Base-by-base conservation (phyloP, 2,797 vertebrate species). In the Aeoliscus strigatus region DNA sequence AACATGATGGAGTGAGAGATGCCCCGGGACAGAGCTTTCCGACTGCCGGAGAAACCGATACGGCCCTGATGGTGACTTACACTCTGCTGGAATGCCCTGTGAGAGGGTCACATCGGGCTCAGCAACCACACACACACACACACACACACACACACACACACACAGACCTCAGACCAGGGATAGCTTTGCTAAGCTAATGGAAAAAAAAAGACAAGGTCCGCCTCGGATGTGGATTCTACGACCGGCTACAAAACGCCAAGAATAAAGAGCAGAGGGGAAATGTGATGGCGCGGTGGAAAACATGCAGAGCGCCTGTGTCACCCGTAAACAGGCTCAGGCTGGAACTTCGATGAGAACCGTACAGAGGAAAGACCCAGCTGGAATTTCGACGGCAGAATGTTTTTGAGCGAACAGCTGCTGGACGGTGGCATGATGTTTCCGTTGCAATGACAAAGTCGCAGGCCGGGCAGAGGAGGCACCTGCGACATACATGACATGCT, bases 111-210 rank as follows among this genome's bases (percentile, higher is more conserved):
- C 44, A 14, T 26, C 29, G 70, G 61, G 70, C 51, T 55, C 35
- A 21, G 55, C 34, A 13, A 34, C 31, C 45, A 38, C 45, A 32
- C 50, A 6, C 37, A 21, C 39, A 42, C 11, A 32, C 25, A 30
- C 21, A 47, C 37, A 47, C 31, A 27, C 26, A 25, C 27, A 42
- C 21, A 39, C n/a, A 52, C 13, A 29, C 39, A 35, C 43, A 49
- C 46, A 52, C 37, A 51, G n/a, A 62, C 14, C 14, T 35, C 15
- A 29, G 39, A 60, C 51, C 48, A 59, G 47, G 60, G 59, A 79
- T 66, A 74, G 79, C 67, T 57, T 44, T 45, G 71, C 68, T 73
- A 77, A 77, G 66, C 76, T 61, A 61, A 41, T 60, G 76, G 71
- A n/a, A n/a, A 65, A 78, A 78, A 60, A 67, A 51, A 26, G 39